Base-by-base conservation (phyloP, 2,113 vertebrate genomes). In the Corydoras sp. region DNA sequence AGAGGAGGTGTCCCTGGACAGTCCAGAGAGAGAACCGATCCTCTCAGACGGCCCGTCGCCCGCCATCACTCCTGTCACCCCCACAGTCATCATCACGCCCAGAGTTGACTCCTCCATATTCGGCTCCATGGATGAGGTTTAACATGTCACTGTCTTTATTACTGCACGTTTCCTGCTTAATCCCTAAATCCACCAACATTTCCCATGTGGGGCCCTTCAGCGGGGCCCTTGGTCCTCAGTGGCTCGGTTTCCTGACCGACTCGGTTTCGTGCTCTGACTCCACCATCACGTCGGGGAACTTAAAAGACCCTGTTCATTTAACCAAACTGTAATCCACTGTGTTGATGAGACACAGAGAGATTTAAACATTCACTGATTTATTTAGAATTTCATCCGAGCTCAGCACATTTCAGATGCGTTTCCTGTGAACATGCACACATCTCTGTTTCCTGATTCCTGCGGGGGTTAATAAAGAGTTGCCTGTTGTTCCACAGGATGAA, bases 1-100 rank as follows among this genome's bases (percentile, higher is more conserved):
- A 74, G 96, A 98, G 83, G 96, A 98, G 81, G 96, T 99, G 64
- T 97, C 93, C 2, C 74, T 99, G 88, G 96, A 98, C 83, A 98
- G 95, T 84, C 96, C 96, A 0, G 95, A 96, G 86, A 89, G 93
- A 56, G 94, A 96, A 48, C 91, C 92, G 6, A 88, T 97, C 62
- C 87, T 97, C 35, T 98, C 95, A 0, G 92, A 96, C 31, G 94
- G 96, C 8, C 91, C 95, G 53, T 94, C 94, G 58, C 95, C 95
- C 24, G 95, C 92, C 73, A 89, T 97, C 82, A 96, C 95, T 30
- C 93, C 95, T 74, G 90, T 97, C 73, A 95, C 94, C 0, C 95
- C 95, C 49, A 91, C 90, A 56, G 82, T 92, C 15, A 87, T 94
- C 81, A 88, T 96, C 81, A 83, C 90, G 54, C 93, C 94, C 14